Evolutionary conservation across 2,888 invertebrate species (phyloP).

Genomic region (Ormia ochracea): DNA sequence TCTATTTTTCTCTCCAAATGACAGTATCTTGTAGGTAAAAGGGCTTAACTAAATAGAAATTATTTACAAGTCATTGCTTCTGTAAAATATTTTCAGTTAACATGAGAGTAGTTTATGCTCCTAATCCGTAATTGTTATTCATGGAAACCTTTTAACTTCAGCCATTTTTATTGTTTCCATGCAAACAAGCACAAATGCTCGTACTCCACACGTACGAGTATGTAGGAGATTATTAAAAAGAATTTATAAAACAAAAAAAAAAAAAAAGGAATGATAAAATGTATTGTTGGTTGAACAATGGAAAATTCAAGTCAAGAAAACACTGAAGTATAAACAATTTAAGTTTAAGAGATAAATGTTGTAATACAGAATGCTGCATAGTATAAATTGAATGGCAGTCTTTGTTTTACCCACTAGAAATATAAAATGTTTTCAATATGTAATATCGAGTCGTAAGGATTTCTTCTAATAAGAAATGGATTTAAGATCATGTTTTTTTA

Average conservation of each 20-base stretch:
- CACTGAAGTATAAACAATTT: constrained; percentile 17
- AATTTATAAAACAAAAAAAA: not conserved
- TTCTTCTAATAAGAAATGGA: not conserved
- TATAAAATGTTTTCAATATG: not conserved
- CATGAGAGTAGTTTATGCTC: constrained; percentile 48
- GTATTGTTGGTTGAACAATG: constrained; percentile 25
- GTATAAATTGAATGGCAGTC: not conserved
- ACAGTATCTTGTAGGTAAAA: constrained; percentile 15
- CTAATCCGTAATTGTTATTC: constrained; percentile 60
- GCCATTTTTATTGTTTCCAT: not conserved
- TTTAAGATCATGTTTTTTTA: no score
- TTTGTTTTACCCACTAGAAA: not conserved
- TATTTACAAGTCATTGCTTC: constrained; percentile 59
- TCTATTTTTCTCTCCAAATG: not conserved
- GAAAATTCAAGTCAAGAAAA: constrained; percentile 20
- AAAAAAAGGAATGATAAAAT: constrained; percentile 2
- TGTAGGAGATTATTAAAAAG: not conserved
- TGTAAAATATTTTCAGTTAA: constrained; percentile 52
- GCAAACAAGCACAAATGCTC: not conserved
- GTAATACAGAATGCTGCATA: not conserved
- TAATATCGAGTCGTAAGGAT: not conserved
- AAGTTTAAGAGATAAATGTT: not conserved
- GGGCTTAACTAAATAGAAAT: constrained; percentile 41
- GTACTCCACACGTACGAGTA: not conserved
- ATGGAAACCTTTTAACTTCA: constrained; percentile 48